Base-by-base conservation (phyloP, 2,888 invertebrate genomes). In the Gryllus longicercus region DNA sequence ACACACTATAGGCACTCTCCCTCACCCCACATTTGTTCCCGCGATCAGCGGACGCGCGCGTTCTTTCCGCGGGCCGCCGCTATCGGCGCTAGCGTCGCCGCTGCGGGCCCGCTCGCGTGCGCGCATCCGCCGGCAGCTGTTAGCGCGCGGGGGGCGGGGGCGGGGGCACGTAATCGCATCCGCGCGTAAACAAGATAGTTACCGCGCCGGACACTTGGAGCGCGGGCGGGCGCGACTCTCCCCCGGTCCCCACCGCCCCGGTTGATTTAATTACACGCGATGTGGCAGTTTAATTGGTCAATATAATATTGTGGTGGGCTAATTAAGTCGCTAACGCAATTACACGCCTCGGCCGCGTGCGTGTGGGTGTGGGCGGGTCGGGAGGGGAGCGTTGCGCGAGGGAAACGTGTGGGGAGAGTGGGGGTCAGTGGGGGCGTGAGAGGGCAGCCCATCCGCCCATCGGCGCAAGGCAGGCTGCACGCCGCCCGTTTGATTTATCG, bases 281-380 rank as follows among this genome's bases (percentile, higher is more conserved):
- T 63, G 63, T 63, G 63, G 63, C 63, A 63, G 63, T 63, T 63
- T 63, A 63, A 63, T 63, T 63, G 63, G 63, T 63, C 63, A 63
- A 63, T 63, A 63, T 63, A 63, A 63, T 63, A 63, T 63, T 63
- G 63, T 63, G 63, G 63, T 63, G 63, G 63, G 63, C 14, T 63
- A 63, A 63, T 63, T 63, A 63, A 63, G 63, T 63, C 63, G 63
- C 16, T 63, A 63, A 63, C 16, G 63, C 63, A 63, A 63, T 63
- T 63, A 63, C n/a, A 16, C 63, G 63, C 11, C n/a, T 11, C 63
- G 14, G 38, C 38, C 38, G 38, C 38, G 38, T 8, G 38, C 38
- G 38, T 8, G 38, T 38, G 38, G 38, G n/a, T 63, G 63, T 63
- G 63, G 14, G 63, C 1, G 14, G 14, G 63, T 21, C 21, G 63